A percentile compares a stretch with the other conserved stretches of the same genome.
phyloP scores from a whole-genome alignment of 2,113 vertebrate genomes.

The Illadopsis cleaveri region DNA sequence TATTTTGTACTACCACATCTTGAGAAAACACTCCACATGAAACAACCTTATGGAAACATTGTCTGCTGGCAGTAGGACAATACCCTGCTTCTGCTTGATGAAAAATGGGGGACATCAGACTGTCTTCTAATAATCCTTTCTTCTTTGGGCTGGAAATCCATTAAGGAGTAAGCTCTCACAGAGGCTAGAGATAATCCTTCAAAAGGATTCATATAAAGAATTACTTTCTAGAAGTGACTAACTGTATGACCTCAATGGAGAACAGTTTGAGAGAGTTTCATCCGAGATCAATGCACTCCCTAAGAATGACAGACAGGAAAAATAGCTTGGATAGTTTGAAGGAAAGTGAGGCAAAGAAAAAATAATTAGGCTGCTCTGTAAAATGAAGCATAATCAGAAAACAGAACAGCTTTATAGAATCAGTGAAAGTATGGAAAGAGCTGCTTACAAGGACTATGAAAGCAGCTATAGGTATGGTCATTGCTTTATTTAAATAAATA shows the following conservation, averaged over 20 bases:
- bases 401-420: not conserved
- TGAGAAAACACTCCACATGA: not conserved
- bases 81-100: not conserved
- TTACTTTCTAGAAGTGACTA: slow-evolving; percentile 4
- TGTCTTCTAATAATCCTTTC: not conserved
- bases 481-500: not conserved
- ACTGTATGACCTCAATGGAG: not conserved
- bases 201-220: not conserved
- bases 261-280: not conserved
- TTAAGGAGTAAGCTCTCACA: not conserved
- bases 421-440: not conserved
- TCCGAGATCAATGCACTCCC: not conserved
- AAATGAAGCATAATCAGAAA: not conserved
- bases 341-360: not conserved
- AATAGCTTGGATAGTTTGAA: not conserved
- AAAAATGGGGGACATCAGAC: not conserved
- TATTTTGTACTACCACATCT: not conserved
- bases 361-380: not conserved
- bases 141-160: not conserved
- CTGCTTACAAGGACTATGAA: not conserved
- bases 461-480: not conserved
- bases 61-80: not conserved
- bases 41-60: not conserved
- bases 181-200: not conserved
- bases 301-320: not conserved